A percentile compares a stretch with the other conserved stretches of the same genome.
These are phyloP conservation scores for Myripristis murdjan DNA, from an alignment of 2,797 vertebrate genomes.

Conservation along the genomic window DNA sequence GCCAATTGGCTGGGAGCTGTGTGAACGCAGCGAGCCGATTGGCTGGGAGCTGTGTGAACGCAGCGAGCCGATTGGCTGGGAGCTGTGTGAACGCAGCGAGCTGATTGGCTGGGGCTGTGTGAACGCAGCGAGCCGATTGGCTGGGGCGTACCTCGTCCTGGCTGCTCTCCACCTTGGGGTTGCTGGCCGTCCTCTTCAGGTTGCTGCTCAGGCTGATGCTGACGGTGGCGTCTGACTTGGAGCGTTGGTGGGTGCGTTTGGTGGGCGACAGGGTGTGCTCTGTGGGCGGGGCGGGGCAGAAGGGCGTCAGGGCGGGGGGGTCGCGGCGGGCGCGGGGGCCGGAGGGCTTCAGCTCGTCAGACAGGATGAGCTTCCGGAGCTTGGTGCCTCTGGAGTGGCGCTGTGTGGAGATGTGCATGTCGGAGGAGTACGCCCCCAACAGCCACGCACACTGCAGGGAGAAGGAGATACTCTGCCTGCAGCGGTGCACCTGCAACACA, in stretches of 20 bases:
- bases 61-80: too few species aligned
- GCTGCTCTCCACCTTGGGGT: slow-evolving; percentile 95
- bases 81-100: too few species aligned
- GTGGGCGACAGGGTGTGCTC: slow-evolving; percentile 92
- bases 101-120: too few species aligned
- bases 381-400: slow-evolving; percentile 96
- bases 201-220: slow-evolving; percentile 95
- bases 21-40: too few species aligned
- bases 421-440: slow-evolving; percentile 94
- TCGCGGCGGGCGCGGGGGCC: slow-evolving; percentile 85
- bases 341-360: slow-evolving; percentile 94
- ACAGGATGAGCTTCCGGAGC: slow-evolving; percentile 94
- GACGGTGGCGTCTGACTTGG: slow-evolving; percentile 95
- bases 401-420: slow-evolving; percentile 99
- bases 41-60: too few species aligned
- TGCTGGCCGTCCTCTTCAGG: slow-evolving; percentile 96
- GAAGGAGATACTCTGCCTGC: slow-evolving; percentile 96
- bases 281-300: slow-evolving; percentile 74
- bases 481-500: too few species aligned
- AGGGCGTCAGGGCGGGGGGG: slow-evolving; percentile 79
- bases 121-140: neutral
- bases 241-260: slow-evolving; percentile 97
- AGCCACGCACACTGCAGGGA: slow-evolving; percentile 95
- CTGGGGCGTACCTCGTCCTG: slow-evolving; percentile 90
- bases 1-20: too few species aligned